These are phyloP conservation scores for Stichopus horrens DNA, from an alignment of 53 echinoderm and acorn worm genomes.

Conservation along the genomic window DNA sequence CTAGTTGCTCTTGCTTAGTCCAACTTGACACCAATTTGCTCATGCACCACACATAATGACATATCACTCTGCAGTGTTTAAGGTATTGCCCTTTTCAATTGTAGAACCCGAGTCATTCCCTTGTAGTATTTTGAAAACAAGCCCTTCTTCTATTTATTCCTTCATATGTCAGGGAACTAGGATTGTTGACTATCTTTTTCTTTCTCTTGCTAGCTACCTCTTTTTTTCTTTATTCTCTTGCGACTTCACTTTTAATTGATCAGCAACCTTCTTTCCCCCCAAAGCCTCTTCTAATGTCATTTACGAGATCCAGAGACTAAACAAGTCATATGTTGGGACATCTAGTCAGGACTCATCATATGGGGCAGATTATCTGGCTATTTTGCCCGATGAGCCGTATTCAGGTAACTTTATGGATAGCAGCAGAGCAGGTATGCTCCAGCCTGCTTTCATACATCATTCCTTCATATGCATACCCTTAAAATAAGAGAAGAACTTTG, in stretches of 20 bases:
- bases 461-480: background rate
- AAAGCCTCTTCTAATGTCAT: constrained; percentile 19
- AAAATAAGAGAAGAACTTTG: background rate
- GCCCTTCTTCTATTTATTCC: no score
- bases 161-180: no score
- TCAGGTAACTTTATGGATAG: constrained; percentile 16
- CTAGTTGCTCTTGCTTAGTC: no score
- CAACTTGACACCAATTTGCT: no score
- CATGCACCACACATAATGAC: no score
- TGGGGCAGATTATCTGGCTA: constrained; percentile 16
- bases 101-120: no score
- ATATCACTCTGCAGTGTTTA: no score
- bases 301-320: constrained; percentile 15
- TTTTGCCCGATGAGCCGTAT: background rate
- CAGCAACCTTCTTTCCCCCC: background rate
- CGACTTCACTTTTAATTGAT: background rate
- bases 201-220: no score
- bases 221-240: background rate
- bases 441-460: background rate
- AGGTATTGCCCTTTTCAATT: no score
- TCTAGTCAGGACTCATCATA: constrained; percentile 25
- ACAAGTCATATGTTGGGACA: background rate
- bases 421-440: background rate
- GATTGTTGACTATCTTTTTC: no score
- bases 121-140: no score